Evolutionary conservation across 1,140 invertebrate species (phyloP).

Genomic region (Drosophila ananassae): DNA sequence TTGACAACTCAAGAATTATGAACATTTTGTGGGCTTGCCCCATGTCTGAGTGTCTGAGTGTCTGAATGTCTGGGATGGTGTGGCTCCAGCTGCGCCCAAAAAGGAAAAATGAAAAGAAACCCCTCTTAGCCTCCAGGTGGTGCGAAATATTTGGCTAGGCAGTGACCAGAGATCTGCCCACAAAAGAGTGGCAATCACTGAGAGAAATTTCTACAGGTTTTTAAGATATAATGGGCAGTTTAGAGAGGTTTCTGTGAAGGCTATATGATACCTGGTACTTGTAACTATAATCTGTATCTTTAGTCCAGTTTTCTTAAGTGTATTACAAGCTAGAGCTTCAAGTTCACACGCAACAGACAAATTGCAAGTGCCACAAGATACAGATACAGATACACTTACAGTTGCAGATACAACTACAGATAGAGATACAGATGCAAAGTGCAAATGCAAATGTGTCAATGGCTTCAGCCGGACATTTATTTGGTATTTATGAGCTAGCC

Average conservation of each 20-base stretch:
- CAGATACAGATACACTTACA: neutral
- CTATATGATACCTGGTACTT: neutral
- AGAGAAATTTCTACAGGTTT: neutral
- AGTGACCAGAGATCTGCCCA: slow-evolving; percentile 24
- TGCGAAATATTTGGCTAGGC: slow-evolving; percentile 66
- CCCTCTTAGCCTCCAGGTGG: slow-evolving; percentile 41
- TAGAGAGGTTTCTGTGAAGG: no score
- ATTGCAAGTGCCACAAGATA: slow-evolving; percentile 22
- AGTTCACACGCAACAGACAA: slow-evolving; percentile 32
- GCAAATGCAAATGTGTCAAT: slow-evolving; percentile 77
- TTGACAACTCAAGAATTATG: slow-evolving; percentile 80
- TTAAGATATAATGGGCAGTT: no score
- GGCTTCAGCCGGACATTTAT: slow-evolving; percentile 77
- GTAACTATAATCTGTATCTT: neutral
- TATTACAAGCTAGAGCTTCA: slow-evolving; percentile 1
- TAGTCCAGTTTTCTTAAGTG: neutral
- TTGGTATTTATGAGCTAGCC: slow-evolving; percentile 52
- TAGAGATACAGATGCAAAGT: slow-evolving; percentile 41
- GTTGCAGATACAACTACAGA: slow-evolving; percentile 29
- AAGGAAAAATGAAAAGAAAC: neutral
- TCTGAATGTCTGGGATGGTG: slow-evolving; percentile 3
- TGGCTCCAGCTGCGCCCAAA: slow-evolving; percentile 45
- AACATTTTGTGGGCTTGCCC: slow-evolving; percentile 77
- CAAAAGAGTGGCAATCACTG: neutral
- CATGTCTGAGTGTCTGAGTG: slow-evolving; percentile 5